Percentiles rank a stretch among this genome's conserved stretches.
phyloP scores from a whole-genome alignment of 2,113 vertebrate species.

The Henicopernis longicauda region DNA sequence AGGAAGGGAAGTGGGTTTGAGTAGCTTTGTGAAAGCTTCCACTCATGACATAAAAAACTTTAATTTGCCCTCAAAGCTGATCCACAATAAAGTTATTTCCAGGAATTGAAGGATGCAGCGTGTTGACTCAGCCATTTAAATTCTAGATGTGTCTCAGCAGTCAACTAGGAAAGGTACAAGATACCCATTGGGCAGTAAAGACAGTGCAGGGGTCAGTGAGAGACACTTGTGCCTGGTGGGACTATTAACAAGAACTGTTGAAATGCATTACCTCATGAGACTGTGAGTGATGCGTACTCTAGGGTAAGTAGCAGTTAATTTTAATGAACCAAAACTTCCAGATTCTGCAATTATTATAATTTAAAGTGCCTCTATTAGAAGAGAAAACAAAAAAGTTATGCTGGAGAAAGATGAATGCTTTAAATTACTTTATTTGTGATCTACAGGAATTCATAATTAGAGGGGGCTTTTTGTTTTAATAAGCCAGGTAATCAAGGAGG shows the following conservation, averaged over 20 bases:
- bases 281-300: neutral
- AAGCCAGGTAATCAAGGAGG: neutral
- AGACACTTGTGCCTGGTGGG: neutral
- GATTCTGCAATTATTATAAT: neutral
- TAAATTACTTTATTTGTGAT: neutral
- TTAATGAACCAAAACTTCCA: neutral
- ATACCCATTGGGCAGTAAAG: neutral
- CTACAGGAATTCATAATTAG: neutral
- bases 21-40: neutral
- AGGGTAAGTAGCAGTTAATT: neutral
- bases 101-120: accelerated
- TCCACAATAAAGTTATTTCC: neutral
- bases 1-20: neutral
- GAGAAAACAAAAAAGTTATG: neutral
- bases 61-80: neutral
- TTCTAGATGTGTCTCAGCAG: neutral
- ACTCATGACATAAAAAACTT: neutral
- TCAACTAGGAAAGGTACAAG: neutral
- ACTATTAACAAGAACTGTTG: neutral
- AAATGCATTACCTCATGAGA: neutral
- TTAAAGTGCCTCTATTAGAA: neutral
- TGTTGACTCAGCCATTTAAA: neutral
- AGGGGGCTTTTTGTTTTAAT: neutral
- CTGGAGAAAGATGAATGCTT: neutral
- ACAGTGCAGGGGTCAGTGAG: neutral